Evolutionary conservation across 2,888 invertebrate species (phyloP), one percentile per base, ranked within the genome.

Genomic region (Synergus gifuensis): DNA sequence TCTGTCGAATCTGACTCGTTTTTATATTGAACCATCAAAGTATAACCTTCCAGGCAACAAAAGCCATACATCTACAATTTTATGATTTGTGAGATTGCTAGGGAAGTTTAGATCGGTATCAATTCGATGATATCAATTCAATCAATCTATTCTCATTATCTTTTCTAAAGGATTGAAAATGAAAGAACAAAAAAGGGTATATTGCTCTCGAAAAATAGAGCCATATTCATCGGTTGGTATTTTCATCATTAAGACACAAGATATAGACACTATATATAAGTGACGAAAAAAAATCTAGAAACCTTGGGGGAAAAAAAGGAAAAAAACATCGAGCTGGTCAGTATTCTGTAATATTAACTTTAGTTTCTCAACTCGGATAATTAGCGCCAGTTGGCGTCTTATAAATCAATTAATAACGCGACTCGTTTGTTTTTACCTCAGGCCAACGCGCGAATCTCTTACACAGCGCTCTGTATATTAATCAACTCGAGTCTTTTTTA

Each of bases 341-440:
- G 54, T 54, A 54, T 54, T 54, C n/a, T 54, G 54, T 54, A 54
- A 54, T 54, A 54, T 22, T 28, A 28, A 69, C 46, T 69, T 28
- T 42, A 22, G 67, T 42, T 46, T 69, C 64, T 54, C 40, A 77
- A 77, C 58, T 77, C 64, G 76, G 76, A 76, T 81, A 81, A 82
- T 82, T 82, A 79, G 64, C 36, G 54, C 49, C 44, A 81, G 66
- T 80, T 82, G 80, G 82, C 66, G 80, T 79, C 78, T 79, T 80
- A 78, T 80, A 76, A 80, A 80, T 82, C 80, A 80, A 82, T 82
- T 80, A 80, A 82, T 82, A 79, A 81, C 54, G 80, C 28, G 49
- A 82, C 79, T 78, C 76, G 76, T 77, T 79, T 66, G 80, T 67
- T 76, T 66, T 58, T 63, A 69, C 76, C 67, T 42, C 42, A n/a